phyloP scores from a whole-genome alignment of 1,140 invertebrate genomes.

The Uloborus diversus region DNA sequence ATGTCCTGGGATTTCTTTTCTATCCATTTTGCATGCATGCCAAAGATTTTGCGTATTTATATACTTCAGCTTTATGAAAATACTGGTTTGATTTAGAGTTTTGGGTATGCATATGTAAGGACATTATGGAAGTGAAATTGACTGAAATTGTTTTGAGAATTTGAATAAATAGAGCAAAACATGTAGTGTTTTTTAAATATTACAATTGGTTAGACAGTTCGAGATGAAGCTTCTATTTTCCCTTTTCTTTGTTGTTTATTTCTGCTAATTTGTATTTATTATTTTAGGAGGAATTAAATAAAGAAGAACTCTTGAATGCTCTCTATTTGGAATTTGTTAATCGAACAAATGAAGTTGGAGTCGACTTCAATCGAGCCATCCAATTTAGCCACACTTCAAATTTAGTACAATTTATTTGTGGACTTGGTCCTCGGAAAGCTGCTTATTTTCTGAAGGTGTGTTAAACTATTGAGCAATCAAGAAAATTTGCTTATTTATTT shows the following conservation, averaged over 20 bases:
- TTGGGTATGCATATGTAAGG: too few relatives aligned
- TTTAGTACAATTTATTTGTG: conserved; percentile 97
- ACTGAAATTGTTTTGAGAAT: too few relatives aligned
- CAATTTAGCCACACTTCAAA: conserved; percentile 86
- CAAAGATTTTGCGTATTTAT: too few relatives aligned
- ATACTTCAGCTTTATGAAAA: too few relatives aligned
- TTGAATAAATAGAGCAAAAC: not conserved
- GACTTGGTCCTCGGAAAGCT: conserved; percentile 94
- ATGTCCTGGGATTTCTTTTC: too few relatives aligned
- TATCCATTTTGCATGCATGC: too few relatives aligned
- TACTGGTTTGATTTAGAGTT: too few relatives aligned
- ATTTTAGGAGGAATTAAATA: conserved; percentile 80
- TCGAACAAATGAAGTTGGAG: conserved; percentile 97
- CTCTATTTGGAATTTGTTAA: conserved; percentile 91
- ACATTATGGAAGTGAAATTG: too few relatives aligned
- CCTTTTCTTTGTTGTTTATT: too few relatives aligned
- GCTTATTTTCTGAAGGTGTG: conserved; percentile 76
- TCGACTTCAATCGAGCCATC: conserved; percentile 94
- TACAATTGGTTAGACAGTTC: not conserved
- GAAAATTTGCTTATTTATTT: not conserved
- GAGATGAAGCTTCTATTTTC: too few relatives aligned
- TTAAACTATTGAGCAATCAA: not conserved
- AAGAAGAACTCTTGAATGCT: conserved; percentile 86
- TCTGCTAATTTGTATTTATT: too few relatives aligned
- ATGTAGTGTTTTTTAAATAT: not conserved